A percentile compares a stretch with the other conserved stretches of the same genome.
Evolutionary conservation across 2,113 vertebrate species (phyloP).

Genomic region (Talpa occidentalis): DNA sequence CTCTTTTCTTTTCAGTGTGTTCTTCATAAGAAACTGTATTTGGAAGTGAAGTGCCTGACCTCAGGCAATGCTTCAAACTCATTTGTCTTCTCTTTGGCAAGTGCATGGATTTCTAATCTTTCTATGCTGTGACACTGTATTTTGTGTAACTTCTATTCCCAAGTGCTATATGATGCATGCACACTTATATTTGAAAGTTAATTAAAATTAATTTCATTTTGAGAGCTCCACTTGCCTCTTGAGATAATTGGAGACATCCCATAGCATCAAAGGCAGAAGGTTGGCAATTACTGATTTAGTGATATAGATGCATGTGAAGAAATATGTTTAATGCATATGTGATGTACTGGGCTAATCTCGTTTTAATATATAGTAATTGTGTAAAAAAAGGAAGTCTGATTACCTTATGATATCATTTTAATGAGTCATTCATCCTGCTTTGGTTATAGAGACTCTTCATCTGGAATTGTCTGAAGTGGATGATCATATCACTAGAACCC

Average conservation of each 20-base stretch:
- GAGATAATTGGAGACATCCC: slow-evolving; percentile 21
- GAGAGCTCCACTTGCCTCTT: slow-evolving; percentile 35
- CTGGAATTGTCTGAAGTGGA: neutral
- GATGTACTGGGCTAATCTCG: slow-evolving; percentile 18
- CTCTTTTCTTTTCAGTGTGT: neutral
- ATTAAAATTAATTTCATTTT: slow-evolving; percentile 63
- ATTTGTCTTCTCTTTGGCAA: slow-evolving; percentile 44
- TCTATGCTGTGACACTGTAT: neutral
- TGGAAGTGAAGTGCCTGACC: slow-evolving; percentile 24
- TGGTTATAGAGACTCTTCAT: neutral
- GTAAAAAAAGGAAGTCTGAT: slow-evolving; percentile 35
- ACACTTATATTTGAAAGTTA: slow-evolving; percentile 38
- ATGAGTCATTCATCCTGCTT: neutral
- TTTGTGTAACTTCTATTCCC: neutral
- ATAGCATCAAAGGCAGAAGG: slow-evolving; percentile 35
- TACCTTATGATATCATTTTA: neutral
- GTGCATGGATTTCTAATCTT: slow-evolving; percentile 15
- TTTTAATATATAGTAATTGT: slow-evolving; percentile 25
- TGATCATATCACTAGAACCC: neutral
- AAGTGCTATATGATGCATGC: neutral
- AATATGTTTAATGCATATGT: slow-evolving; percentile 23
- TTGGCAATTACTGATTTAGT: neutral
- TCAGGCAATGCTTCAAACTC: slow-evolving; percentile 17
- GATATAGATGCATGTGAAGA: slow-evolving; percentile 24
- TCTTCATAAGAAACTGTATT: slow-evolving; percentile 49